Evolutionary conservation across 2,888 invertebrate species (phyloP), one percentile per base, ranked within the genome.

Genomic region (Ramazzottius varieornatus): DNA sequence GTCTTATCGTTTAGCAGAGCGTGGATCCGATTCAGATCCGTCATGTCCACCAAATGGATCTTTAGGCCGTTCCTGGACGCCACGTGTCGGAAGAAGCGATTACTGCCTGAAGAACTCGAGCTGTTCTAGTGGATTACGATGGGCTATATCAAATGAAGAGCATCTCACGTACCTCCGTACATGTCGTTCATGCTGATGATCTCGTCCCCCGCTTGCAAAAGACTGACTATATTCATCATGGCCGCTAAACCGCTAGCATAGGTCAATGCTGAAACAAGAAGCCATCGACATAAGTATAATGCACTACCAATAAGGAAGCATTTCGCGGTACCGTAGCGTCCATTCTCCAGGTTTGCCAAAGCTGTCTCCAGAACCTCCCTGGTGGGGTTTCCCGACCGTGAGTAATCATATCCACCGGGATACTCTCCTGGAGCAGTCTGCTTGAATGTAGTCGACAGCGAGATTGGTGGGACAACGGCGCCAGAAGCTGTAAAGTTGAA

Each of bases 221-320:
- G 77, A 46, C 86, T 82, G 4, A 83, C 77, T 16, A 94, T 75
- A 1, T 84, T 82, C 0, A 86, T 84, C 1, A 84, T 84, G 0
- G 90, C 85, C 20, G 90, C 93, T 64, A 98, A 79, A 1, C 98
- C 98, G 2, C 94, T 93, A 0, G 93, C 80, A 78, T 88, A 96
- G 32, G 77, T 74, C 67, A 80, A 70, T 64, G 74, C 78, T 79
- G 69, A 16, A 69, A 70, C 8, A 65, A 32, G 33, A n/a, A 65
- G n/a, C n/a, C n/a, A n/a, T n/a, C n/a, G n/a, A n/a, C n/a, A n/a
- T n/a, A n/a, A n/a, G n/a, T n/a, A n/a, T n/a, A n/a, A n/a, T 40
- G 40, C 20, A 40, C 40, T 13, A 40, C 8, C 40, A 40, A 40
- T 40, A 20, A 40, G 20, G 40, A 8, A 40, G 40, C 40, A 40